Conservation (phyloP, 2,888 invertebrate genomes). For the Callosobruchus maculatus region DNA sequence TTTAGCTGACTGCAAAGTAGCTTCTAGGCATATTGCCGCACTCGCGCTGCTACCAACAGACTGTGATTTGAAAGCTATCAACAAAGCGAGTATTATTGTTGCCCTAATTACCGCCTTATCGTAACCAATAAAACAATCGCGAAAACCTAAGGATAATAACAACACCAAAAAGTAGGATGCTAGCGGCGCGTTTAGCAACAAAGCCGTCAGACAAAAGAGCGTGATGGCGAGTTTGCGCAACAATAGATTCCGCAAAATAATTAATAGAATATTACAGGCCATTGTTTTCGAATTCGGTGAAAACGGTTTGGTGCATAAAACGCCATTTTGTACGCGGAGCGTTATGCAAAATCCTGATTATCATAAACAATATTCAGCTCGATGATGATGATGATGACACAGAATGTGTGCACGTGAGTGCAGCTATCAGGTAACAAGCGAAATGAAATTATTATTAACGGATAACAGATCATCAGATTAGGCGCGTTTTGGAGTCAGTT, state of each 20-base stretch:
- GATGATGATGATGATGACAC: background rate
- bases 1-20: background rate
- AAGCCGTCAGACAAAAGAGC: constrained; percentile 25
- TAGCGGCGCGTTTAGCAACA: constrained; percentile 19
- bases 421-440: background rate
- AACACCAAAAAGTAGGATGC: background rate
- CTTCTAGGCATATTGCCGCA: background rate
- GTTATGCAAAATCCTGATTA: constrained; percentile 22
- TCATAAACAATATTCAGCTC: constrained; percentile 12
- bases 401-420: background rate
- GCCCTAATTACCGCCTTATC: background rate
- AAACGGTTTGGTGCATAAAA: constrained; percentile 13
- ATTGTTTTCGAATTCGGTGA: constrained; percentile 3
- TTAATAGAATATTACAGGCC: background rate
- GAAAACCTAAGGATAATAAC: background rate
- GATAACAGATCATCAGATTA: background rate
- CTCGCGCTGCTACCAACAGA: background rate
- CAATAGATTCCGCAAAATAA: background rate
- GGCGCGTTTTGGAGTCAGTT: background rate
- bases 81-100: background rate
- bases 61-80: background rate
- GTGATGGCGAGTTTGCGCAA: background rate
- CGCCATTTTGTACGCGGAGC: constrained; percentile 12
- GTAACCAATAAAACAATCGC: background rate
- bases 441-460: background rate